Evolutionary conservation across 2,113 vertebrate species (phyloP).

Genomic region (Odocoileus hemionus): DNA sequence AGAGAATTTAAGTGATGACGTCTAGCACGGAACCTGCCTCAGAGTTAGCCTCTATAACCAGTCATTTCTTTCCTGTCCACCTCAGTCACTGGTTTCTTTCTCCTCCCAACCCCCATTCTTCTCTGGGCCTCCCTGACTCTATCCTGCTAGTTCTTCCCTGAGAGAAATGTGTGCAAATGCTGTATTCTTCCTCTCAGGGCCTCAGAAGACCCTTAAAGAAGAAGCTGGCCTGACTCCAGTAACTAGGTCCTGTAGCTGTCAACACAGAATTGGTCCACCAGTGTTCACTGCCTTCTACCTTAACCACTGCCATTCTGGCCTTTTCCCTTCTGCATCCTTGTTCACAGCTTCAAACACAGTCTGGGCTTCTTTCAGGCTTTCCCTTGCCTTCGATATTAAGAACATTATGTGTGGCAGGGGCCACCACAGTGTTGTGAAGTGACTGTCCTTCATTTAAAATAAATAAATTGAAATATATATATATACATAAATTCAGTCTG

Average conservation of each 20-base stretch:
- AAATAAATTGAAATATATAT: not conserved
- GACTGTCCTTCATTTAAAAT: not conserved
- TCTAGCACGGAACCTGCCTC: not conserved
- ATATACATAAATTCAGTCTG: not conserved
- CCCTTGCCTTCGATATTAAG: conserved; percentile 22
- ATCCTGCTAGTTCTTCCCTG: not conserved
- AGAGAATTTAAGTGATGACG: not conserved
- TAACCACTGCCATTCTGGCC: too few species aligned
- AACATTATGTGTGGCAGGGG: not conserved
- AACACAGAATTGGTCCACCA: fast-evolving
- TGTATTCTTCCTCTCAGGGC: not conserved
- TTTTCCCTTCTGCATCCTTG: not conserved
- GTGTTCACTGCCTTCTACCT: not conserved
- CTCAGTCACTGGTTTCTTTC: not conserved
- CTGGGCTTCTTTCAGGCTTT: not conserved
- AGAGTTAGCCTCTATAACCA: not conserved
- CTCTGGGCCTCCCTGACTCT: not conserved
- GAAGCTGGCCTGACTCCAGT: not conserved
- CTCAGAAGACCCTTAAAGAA: not conserved
- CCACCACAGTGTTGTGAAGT: not conserved
- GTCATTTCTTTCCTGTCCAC: not conserved
- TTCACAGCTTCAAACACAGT: not conserved
- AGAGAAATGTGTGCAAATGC: not conserved
- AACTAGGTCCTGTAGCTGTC: not conserved
- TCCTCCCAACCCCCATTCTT: not conserved